Evolutionary conservation across 1,140 invertebrate species (phyloP), one percentile per base, ranked within the genome.

Genomic region (Platorchestia sp.): DNA sequence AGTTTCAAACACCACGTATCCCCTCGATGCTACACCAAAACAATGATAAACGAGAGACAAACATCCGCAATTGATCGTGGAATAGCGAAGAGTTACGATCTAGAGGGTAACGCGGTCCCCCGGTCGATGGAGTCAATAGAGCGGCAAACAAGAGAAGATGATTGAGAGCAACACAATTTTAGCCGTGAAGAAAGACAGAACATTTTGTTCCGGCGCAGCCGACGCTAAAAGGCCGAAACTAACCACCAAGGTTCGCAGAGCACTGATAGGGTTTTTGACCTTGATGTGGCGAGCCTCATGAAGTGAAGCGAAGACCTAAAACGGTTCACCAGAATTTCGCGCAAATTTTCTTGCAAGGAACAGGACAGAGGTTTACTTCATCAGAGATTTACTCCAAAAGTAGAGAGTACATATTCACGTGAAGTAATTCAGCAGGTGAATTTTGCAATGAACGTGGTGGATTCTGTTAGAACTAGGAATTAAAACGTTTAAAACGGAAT

Each of bases 111-210:
- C 59, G 7, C 27, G 59, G 59, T 75, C 59, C 19, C 59, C 59
- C 59, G 59, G 59, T 75, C 59, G 59, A 75, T 75, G 59, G 59
- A 75, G 59, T 75, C 59, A 75, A 75, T 75, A 75, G 59, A 75
- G 59, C 59, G 59, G 10, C 59, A 75, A 75, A 75, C 59, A 75
- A 75, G 59, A 3, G 59, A 75, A 75, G 59, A 75, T 75, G 59
- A 75, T 75, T 75, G 59, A 75, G 59, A 10, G 59, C 14, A 75
- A 36, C 59, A 75, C 59, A 75, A 75, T 75, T 75, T 75, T 75
- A 75, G 59, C 59, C 59, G 10, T 75, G 27, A 75, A 75, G 59
- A 27, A 75, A 75, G 59, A 75, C 27, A 10, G 59, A 75, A 36
- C 59, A 75, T 75, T 75, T 75, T 75, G 59, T 75, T 75, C 7